Conservation (phyloP, 2,797 vertebrate genomes). For the Malacoctenus gilli region DNA sequence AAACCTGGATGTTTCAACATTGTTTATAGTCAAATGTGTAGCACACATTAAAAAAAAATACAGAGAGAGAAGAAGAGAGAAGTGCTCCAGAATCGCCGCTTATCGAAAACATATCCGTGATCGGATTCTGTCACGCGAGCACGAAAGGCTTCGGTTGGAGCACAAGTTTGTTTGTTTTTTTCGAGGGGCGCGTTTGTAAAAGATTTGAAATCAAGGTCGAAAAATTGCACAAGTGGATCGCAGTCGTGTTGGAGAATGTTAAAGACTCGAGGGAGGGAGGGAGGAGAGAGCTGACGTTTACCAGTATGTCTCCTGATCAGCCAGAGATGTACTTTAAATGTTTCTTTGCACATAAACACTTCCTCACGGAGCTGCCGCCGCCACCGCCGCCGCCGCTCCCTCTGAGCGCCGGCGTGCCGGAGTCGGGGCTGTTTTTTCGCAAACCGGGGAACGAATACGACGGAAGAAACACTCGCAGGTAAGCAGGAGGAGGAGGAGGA, state of each 20-base stretch:
- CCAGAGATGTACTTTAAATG: constrained; percentile 67
- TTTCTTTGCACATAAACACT: constrained; percentile 78
- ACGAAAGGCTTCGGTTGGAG: constrained; percentile 26
- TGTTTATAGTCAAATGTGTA: constrained; percentile 76
- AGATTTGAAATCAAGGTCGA: constrained; percentile 44
- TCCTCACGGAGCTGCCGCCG: constrained; percentile 36
- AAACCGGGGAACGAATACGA: constrained; percentile 15
- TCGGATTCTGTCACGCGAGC: constrained; percentile 28
- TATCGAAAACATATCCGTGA: constrained; percentile 71
- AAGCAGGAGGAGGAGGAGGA: no score
- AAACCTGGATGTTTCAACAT: constrained; percentile 74
- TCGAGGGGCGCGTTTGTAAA: constrained; percentile 22
- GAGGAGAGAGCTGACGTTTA: constrained; percentile 51
- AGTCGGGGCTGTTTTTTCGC: constrained; percentile 25
- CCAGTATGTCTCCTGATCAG: constrained; percentile 63
- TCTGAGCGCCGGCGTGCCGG: constrained; percentile 10
- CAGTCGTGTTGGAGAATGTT: constrained; percentile 63
- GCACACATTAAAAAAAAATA: constrained; percentile 61
- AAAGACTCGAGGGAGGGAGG: constrained; percentile 34
- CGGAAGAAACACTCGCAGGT: constrained; percentile 33
- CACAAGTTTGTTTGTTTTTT: constrained; percentile 30
- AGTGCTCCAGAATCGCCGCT: constrained; percentile 59
- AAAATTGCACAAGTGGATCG: constrained; percentile 57
- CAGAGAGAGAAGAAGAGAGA: no score
- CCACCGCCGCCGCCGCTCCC: constrained; percentile 31